phyloP scores from a whole-genome alignment of 2,888 invertebrate species.

The Leucozona laternaria region DNA sequence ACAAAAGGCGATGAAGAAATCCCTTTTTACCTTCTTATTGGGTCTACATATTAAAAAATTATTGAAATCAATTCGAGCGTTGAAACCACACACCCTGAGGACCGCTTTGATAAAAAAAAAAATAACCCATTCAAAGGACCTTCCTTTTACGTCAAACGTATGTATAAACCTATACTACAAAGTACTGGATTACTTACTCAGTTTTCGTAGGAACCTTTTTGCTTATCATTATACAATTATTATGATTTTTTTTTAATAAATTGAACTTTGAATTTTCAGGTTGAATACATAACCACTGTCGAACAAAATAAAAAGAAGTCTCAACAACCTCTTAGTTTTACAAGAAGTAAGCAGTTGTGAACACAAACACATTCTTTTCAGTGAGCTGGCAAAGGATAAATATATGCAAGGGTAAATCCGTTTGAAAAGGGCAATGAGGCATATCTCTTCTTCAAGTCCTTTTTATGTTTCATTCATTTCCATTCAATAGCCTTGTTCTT shows the following conservation, averaged over 20 bases:
- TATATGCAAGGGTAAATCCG: slow-evolving; percentile 37
- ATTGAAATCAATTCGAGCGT: background rate
- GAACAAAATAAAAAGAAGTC: slow-evolving; percentile 59
- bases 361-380: slow-evolving; percentile 55
- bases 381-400: background rate
- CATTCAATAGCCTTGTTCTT: slow-evolving; percentile 6
- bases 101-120: background rate
- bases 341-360: slow-evolving; percentile 66
- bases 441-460: slow-evolving; percentile 1
- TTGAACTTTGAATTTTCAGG: slow-evolving; percentile 49
- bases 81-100: background rate
- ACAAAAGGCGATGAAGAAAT: background rate
- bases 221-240: background rate
- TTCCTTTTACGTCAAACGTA: background rate
- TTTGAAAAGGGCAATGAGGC: slow-evolving; percentile 59
- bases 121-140: background rate
- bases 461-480: slow-evolving; percentile 18
- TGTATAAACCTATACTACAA: background rate
- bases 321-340: slow-evolving; percentile 66
- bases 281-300: slow-evolving; percentile 62
- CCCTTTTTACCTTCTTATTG: background rate
- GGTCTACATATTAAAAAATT: background rate
- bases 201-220: background rate
- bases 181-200: background rate
- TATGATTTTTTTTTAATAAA: slow-evolving; percentile 11